phyloP scores from a whole-genome alignment of 2,888 invertebrate genomes.

The Itoplectis maculator region DNA sequence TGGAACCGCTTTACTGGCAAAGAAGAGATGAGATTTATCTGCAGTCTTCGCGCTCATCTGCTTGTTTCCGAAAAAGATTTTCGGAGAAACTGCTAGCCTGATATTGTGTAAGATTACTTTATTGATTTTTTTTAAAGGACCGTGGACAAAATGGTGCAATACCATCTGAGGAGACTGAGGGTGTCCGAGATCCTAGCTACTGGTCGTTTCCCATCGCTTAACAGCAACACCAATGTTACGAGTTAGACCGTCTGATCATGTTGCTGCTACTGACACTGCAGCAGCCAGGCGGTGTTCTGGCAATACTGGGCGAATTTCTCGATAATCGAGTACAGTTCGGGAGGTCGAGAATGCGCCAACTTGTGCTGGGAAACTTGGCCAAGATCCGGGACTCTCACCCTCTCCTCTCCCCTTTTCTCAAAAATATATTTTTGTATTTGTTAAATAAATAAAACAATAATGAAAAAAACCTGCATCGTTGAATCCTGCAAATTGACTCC shows the following conservation, averaged over 20 bases:
- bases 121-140: neutral
- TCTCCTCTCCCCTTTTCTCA: too few species aligned
- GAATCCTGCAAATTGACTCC: too few species aligned
- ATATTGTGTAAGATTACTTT: too few species aligned
- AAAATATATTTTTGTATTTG: too few species aligned
- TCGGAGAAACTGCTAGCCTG: too few species aligned
- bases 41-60: neutral
- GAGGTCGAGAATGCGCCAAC: constrained; percentile 55
- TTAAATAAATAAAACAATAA: too few species aligned
- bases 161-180: neutral
- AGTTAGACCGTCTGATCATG: constrained; percentile 26
- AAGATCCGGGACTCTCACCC: constrained; percentile 38
- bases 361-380: constrained; percentile 52
- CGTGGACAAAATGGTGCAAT: too few species aligned
- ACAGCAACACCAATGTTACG: constrained; percentile 46
- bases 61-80: neutral
- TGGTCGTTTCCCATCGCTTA: constrained; percentile 15
- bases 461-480: too few species aligned
- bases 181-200: constrained; percentile 1
- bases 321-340: constrained; percentile 59
- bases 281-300: constrained; percentile 1
- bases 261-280: neutral
- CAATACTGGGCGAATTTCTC: constrained; percentile 37
- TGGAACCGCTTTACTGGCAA: neutral
- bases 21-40: neutral